Base-by-base conservation (phyloP, 1,140 invertebrate species). In the Amphibalanus amphitrite region DNA sequence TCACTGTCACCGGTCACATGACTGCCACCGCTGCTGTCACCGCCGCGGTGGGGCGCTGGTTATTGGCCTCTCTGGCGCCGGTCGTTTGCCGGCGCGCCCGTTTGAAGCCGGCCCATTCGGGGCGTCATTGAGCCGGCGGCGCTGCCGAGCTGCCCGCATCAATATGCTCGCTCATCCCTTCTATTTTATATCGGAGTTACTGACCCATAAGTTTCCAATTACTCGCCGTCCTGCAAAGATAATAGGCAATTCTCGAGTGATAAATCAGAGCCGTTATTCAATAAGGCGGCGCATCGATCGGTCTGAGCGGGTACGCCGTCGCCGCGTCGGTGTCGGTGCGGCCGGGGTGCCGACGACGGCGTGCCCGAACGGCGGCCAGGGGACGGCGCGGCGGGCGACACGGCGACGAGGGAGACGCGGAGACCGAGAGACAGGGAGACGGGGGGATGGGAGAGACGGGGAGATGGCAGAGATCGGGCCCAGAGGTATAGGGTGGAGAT, bases 141-240 rank as follows among this genome's bases (percentile, higher is more conserved):
- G 47, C 13, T 20, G 47, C 47, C 47, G 13, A 23, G 13, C 13
- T 20, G 17, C 47, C 47, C 47, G 47, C 47, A 59, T 59, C 47
- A 59, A 59, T 59, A 59, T 59, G 47, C 47, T 20, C 47, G 47
- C 47, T 59, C 47, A 59, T 59, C 47, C 47, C 47, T 59, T 59
- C 47, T 59, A 59, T 59, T 59, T 59, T 59, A 59, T 59, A 59
- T 59, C 47, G 47, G 47, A 59, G 47, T 59, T 59, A 59, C 47
- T 59, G 47, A 59, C 47, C 47, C 47, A 59, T 59, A 59, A 59
- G 47, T 59, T 59, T 59, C 47, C 47, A 59, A 59, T 59, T 59
- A 59, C 47, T 59, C 47, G 47, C 47, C 47, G 47, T 59, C 47
- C 47, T 59, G 47, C 47, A 59, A 59, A 20, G 47, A 59, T 59